Base-by-base conservation (phyloP, 2,888 invertebrate genomes). In the Cataglyphis rosenhaueri region DNA sequence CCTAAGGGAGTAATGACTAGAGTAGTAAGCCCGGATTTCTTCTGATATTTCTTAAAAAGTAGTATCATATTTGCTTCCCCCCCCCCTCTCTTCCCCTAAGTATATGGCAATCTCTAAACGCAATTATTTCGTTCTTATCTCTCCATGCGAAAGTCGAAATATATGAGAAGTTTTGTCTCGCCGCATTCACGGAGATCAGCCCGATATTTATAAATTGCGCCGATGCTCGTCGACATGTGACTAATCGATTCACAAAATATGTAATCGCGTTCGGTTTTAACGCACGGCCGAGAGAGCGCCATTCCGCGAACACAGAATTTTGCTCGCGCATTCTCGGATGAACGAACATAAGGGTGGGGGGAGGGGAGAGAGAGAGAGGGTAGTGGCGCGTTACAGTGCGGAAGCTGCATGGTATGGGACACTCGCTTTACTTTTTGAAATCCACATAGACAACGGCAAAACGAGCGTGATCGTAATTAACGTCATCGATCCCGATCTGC, bases 401-500 rank as follows among this genome's bases (percentile, higher is more conserved):
- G 85, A 81, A 66, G 81, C 62, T 44, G 59, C 29, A 78, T 68
- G 62, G 68, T 52, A 29, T 41, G 57, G 61, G 55, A 70, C 75
- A 70, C 83, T 81, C 86, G 81, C 86, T 89, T 89, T 85, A 87
- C 87, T 91, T 88, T 90, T 89, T 87, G 83, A 87, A 91, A 90
- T 85, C 81, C 85, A 84, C 85, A 84, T 87, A 85, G 87, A 83
- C 85, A 82, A 79, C 82, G 85, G 87, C 86, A 52, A 52, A 87
- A 84, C 85, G 84, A 84, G 85, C 88, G 71, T 73, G 87, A 87
- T 90, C 87, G 92, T 91, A 92, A 92, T 92, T 92, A 92, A 92
- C 90, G 88, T 90, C 91, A 86, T 89, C 87, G 85, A 85, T 84
- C 85, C 74, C 73, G 65, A 75, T 81, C 62, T 71, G 73, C 57